phyloP scores from a whole-genome alignment of 1,140 invertebrate species.

The Geopemphigus sp. region DNA sequence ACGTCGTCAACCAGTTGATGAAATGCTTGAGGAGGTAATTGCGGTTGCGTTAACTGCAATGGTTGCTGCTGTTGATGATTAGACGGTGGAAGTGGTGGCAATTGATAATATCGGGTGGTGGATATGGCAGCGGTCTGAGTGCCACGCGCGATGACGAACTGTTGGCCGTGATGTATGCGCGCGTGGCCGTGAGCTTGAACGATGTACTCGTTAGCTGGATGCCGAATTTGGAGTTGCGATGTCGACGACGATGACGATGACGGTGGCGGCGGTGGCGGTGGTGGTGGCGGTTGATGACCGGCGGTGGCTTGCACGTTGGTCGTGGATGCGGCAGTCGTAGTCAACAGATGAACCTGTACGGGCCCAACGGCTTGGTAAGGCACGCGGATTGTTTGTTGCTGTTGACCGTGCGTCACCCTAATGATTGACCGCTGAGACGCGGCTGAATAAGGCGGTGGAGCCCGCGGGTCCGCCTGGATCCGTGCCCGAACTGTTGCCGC shows the following conservation, averaged over 20 bases:
- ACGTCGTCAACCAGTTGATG: background rate
- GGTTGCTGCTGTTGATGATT: slow-evolving; percentile 38
- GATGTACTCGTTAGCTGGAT: slow-evolving; percentile 42
- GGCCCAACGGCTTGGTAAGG: slow-evolving; percentile 55
- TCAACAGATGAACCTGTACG: slow-evolving; percentile 55
- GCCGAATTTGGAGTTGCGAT: slow-evolving; percentile 36
- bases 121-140: slow-evolving; percentile 51
- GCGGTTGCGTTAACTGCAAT: slow-evolving; percentile 5
- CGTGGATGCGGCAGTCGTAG: slow-evolving; percentile 47
- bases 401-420: slow-evolving; percentile 53
- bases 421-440: slow-evolving; percentile 52
- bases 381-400: slow-evolving; percentile 54
- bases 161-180: slow-evolving; percentile 50
- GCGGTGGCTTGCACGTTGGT: slow-evolving; percentile 50
- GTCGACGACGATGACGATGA: background rate
- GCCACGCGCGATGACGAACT: slow-evolving; percentile 49
- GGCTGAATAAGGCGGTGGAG: slow-evolving; percentile 50
- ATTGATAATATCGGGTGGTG: slow-evolving; percentile 52
- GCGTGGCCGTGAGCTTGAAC: slow-evolving; percentile 25
- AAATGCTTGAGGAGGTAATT: background rate
- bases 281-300: slow-evolving; percentile 36
- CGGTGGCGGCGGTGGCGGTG: slow-evolving; percentile 44
- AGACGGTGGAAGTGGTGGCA: slow-evolving; percentile 24
- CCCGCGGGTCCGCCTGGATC: background rate
- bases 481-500: background rate